These are phyloP conservation scores for Macquaria ambigua DNA, from an alignment of 2,113 vertebrate species.

Conservation along the genomic window DNA sequence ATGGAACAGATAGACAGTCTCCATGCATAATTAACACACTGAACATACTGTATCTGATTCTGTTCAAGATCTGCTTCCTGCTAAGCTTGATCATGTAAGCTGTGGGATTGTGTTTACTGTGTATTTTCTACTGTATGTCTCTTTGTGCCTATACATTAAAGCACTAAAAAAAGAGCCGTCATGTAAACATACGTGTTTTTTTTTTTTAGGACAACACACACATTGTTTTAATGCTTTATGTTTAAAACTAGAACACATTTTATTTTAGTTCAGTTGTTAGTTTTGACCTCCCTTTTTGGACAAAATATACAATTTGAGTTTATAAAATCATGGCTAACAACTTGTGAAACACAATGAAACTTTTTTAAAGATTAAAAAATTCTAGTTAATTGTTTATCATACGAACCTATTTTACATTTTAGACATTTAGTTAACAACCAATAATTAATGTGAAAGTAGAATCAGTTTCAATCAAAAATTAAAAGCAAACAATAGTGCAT, in stretches of 20 bases:
- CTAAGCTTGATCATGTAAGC: neutral
- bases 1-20: slow-evolving; percentile 42
- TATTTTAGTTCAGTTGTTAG: neutral
- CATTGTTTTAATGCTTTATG: neutral
- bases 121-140: neutral
- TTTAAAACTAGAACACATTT: neutral
- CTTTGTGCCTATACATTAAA: neutral
- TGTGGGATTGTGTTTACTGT: neutral
- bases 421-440: neutral
- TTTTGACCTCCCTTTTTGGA: neutral
- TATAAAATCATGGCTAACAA: neutral
- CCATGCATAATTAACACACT: slow-evolving; percentile 57
- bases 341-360: neutral
- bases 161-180: neutral
- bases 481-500: neutral
- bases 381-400: neutral
- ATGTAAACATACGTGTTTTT: neutral
- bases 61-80: neutral
- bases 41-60: slow-evolving; percentile 33
- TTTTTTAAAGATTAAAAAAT: neutral
- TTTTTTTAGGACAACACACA: neutral
- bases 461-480: neutral
- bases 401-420: neutral
- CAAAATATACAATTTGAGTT: neutral
- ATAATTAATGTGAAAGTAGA: neutral